Evolutionary conservation across 2,797 vertebrate genomes (phyloP).

Genomic region (Hipposideros larvatus): DNA sequence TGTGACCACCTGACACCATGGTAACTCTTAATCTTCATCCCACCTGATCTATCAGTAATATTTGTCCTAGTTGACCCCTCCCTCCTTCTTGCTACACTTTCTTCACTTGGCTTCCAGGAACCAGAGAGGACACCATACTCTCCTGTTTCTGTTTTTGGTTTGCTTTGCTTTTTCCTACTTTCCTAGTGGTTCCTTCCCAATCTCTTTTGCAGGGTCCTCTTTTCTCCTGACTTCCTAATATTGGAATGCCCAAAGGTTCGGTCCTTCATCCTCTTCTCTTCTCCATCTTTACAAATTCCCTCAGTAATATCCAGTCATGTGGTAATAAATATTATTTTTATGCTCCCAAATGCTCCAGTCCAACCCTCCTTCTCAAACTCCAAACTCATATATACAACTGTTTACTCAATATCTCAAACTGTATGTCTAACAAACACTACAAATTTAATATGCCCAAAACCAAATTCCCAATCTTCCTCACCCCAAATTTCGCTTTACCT

Average conservation of each 20-base stretch:
- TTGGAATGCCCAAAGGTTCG: neutral
- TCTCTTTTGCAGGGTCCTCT: neutral
- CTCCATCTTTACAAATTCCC: neutral
- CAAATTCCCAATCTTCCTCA: slow-evolving; percentile 7
- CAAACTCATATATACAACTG: neutral
- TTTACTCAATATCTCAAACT: neutral
- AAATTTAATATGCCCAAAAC: neutral
- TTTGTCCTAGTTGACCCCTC: neutral
- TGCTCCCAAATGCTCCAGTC: neutral
- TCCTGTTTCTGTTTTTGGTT: neutral
- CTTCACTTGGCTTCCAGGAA: neutral
- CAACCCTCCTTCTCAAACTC: neutral
- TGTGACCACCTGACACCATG: neutral
- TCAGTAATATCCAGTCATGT: neutral
- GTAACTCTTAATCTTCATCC: neutral
- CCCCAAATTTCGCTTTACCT: neutral
- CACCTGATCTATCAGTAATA: neutral
- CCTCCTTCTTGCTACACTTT: neutral
- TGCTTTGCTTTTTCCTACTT: neutral
- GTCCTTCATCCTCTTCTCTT: neutral
- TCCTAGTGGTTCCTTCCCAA: neutral
- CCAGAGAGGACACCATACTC: neutral
- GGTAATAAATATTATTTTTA: neutral
- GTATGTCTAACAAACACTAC: neutral
- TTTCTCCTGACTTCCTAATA: neutral